phyloP scores from a whole-genome alignment of 2,888 invertebrate species.

The Adela reaumurella region DNA sequence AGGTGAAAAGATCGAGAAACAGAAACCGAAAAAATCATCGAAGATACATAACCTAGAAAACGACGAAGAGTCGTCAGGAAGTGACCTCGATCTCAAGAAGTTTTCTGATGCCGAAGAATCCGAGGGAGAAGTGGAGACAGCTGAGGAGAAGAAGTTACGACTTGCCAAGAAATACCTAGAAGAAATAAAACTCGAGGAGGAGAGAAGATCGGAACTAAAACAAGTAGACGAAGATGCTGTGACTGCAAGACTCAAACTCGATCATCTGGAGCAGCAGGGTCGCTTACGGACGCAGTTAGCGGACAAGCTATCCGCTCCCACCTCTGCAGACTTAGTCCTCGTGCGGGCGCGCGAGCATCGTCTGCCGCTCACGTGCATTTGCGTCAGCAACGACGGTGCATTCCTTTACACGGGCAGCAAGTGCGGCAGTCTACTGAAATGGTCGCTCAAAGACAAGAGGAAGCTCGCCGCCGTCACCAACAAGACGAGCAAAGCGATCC shows the following conservation, averaged over 20 bases:
- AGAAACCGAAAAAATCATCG: slow-evolving; percentile 28
- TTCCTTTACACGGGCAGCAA: slow-evolving; percentile 82
- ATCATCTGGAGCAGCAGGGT: slow-evolving; percentile 84
- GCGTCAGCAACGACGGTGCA: slow-evolving; percentile 69
- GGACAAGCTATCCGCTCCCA: slow-evolving; percentile 37
- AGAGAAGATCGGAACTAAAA: slow-evolving; percentile 61
- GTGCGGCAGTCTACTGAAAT: slow-evolving; percentile 84
- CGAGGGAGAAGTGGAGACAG: slow-evolving; percentile 73
- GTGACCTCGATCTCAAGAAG: slow-evolving; percentile 60
- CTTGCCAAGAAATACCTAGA: slow-evolving; percentile 86
- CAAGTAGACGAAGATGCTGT: slow-evolving; percentile 63
- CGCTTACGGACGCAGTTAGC: slow-evolving; percentile 74
- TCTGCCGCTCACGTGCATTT: slow-evolving; percentile 75
- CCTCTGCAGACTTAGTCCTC: slow-evolving; percentile 33
- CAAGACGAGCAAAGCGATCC: slow-evolving; percentile 35
- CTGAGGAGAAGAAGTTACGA: slow-evolving; percentile 86
- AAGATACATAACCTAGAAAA: slow-evolving; percentile 36
- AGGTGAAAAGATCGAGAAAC: slow-evolving; percentile 38
- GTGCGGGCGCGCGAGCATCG: slow-evolving; percentile 77
- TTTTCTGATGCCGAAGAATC: slow-evolving; percentile 45
- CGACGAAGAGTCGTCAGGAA: slow-evolving; percentile 62
- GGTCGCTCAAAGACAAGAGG: slow-evolving; percentile 64
- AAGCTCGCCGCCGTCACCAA: slow-evolving; percentile 57
- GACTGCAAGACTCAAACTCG: slow-evolving; percentile 74
- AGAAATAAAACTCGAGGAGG: slow-evolving; percentile 81